Conservation (phyloP, 2,797 vertebrate species). For the Miichthys miiuy region DNA sequence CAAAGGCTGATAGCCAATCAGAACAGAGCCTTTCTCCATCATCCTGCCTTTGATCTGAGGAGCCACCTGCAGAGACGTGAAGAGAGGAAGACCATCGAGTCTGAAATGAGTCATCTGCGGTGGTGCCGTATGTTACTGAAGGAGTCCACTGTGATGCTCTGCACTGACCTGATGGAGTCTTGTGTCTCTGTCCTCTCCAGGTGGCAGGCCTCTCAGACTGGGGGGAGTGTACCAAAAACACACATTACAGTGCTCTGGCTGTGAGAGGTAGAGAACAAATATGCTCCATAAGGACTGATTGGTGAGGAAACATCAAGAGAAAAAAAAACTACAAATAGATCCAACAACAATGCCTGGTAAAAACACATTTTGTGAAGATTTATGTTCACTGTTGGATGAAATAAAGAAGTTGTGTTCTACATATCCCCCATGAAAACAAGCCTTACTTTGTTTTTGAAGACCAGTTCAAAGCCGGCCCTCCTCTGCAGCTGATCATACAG, state of each 20-base stretch:
- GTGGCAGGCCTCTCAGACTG: conserved; percentile 72
- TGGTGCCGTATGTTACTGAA: neutral
- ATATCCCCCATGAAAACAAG: neutral
- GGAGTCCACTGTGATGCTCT: neutral
- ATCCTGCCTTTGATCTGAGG: conserved; percentile 84
- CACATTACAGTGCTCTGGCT: conserved; percentile 86
- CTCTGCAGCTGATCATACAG: conserved; percentile 81
- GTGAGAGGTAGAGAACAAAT: conserved; percentile 18
- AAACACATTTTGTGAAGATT: no score
- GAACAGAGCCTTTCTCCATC: conserved; percentile 77
- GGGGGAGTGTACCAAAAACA: conserved; percentile 86
- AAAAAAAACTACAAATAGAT: neutral
- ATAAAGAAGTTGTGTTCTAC: no score
- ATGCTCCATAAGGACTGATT: neutral
- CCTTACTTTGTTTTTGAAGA: conserved; percentile 81
- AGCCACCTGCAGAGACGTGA: conserved; percentile 70
- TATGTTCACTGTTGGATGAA: no score
- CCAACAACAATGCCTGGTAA: neutral
- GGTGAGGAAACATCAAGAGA: neutral
- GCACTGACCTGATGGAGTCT: conserved; percentile 79
- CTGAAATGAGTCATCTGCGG: neutral
- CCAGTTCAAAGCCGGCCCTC: conserved; percentile 82
- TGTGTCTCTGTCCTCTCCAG: conserved; percentile 66
- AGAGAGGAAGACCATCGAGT: neutral
- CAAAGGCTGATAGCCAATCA: conserved; percentile 82